Base-by-base conservation (phyloP, 2,888 invertebrate genomes). In the Melitaea athalia region DNA sequence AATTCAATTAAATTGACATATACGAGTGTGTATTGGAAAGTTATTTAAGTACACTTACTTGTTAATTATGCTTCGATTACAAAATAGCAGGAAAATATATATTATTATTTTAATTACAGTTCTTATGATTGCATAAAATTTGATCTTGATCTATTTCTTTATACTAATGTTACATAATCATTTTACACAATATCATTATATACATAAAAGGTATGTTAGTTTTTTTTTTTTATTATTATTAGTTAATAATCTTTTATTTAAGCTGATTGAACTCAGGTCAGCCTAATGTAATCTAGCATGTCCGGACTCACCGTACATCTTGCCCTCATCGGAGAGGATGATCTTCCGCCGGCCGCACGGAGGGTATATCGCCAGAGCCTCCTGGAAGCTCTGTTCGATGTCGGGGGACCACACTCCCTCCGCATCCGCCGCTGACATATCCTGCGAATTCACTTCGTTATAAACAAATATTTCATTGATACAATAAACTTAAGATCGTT, bases 391-490 rank as follows among this genome's bases (percentile, higher is more conserved):
- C 94, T 99, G 99, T 93, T 99, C 99, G 92, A 99, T 99, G 93
- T 99, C 99, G 77, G 99, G 98, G 93, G 98, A 98, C 99, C 99
- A 99, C 72, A 99, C 99, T 81, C 99, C 99, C 93, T 99, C 99
- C 79, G 99, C 99, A 93, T 99, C 99, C 79, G 98, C 97, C 81
- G 98, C 98, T 87, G 98, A 97, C 91, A 97, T 94, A 91, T 98
- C 98, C 94, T 97, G 97, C 92, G 96, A 76, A 55, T 31, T 14
- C 7, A 55, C 31, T 55, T 33, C 2, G 31, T 55, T n/a, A 33
- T 55, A 33, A 33, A n/a, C 12, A 33, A 33, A 3, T 53, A 31
- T 11, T 24, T 14, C 24, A 53, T 31, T 12, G 31, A 24, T 38
- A 38, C 1, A 3, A 38, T 38, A 7, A 24, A 8, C 5, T 38